Conservation (phyloP, 2,888 invertebrate genomes). For the Pecten maximus region DNA sequence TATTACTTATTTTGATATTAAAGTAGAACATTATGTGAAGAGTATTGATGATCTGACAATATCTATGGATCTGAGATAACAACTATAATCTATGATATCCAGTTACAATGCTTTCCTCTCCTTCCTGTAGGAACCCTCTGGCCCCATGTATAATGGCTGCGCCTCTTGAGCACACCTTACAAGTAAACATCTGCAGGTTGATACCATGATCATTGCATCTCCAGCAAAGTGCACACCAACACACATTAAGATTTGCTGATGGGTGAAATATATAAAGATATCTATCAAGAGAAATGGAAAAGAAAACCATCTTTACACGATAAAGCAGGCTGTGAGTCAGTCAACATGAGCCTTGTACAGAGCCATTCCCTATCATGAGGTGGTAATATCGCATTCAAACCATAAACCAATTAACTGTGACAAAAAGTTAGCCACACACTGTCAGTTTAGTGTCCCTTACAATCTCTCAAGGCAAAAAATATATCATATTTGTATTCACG, state of each 20-base stretch:
- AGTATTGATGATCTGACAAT: background rate
- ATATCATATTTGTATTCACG: background rate
- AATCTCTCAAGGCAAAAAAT: background rate
- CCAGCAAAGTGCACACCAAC: slow-evolving; percentile 4
- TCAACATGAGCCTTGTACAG: background rate
- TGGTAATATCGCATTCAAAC: slow-evolving; percentile 18
- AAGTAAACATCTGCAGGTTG: slow-evolving; percentile 24
- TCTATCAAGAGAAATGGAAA: slow-evolving; percentile 5
- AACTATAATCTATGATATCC: background rate
- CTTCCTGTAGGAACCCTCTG: background rate
- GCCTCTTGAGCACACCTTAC: background rate
- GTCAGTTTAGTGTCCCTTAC: background rate
- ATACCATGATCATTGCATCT: background rate
- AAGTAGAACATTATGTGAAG: background rate
- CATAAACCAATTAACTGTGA: background rate
- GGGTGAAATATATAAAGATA: background rate
- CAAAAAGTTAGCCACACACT: background rate
- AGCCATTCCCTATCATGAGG: background rate
- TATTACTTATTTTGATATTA: background rate
- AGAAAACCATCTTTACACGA: background rate
- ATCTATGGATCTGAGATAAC: background rate
- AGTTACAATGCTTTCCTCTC: background rate
- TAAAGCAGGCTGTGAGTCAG: background rate
- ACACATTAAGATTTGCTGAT: background rate
- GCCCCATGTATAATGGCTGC: background rate